Evolutionary conservation across 1,140 invertebrate genomes (phyloP), one percentile per base, ranked within the genome.

Genomic region (Camponotus vicinus): DNA sequence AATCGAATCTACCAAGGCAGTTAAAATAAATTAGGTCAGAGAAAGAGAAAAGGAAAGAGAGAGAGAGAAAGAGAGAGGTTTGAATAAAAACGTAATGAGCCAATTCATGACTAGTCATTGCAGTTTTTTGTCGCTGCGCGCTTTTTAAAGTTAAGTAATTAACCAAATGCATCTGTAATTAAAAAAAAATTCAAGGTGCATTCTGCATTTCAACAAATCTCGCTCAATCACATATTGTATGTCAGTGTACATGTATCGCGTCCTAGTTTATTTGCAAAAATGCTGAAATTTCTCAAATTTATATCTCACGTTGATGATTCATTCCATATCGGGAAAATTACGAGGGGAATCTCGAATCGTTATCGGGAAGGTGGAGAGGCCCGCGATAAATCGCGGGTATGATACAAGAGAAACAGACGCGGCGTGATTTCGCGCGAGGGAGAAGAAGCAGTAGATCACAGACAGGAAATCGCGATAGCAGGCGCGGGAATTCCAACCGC

Each of bases 381-480:
- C 59, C 42, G 40, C 34, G 86, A 87, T 85, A 70, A 70, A 77
- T 87, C 40, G 71, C 15, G 5, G 37, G 40, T 70, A 15, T 37
- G 11, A 18, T 15, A 15, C 32, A 37, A 59, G 7, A 37, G 1
- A 52, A 18, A 21, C 11, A 27, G 7, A 49, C 6, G 21, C 34
- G 52, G 49, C 18, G 42, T 67, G 32, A 88, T 77, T 42, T 52
- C 67, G 21, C 34, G 21, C 32, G 27, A 61, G 37, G 59, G 49
- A 78, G 66, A 75, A 40, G 71, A 75, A 40, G 71, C 52, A 80
- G 76, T 76, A 88, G 91, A 91, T 91, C 88, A 89, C 90, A 91
- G 91, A 92, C 89, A 92, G 91, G 91, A 92, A 92, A 90, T 87
- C 77, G 91, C 86, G 91, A 92, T 92, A 92, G 90, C 86, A 64